These are phyloP conservation scores for Phylloscopus trochiloides DNA, from an alignment of 2,113 vertebrate species.

Conservation along the genomic window DNA sequence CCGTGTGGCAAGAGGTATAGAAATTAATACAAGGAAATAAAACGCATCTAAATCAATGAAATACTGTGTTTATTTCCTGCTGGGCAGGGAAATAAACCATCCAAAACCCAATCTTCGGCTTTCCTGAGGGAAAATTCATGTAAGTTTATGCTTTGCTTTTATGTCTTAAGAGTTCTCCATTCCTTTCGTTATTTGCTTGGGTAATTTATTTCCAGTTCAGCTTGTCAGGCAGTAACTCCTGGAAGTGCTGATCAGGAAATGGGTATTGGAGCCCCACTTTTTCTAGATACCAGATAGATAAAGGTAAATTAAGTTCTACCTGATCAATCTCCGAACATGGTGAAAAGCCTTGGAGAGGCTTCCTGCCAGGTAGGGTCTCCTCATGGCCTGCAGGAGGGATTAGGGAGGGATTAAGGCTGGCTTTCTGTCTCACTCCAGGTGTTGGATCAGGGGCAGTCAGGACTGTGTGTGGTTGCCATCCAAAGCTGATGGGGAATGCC, in stretches of 20 bases:
- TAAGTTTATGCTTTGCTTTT: background rate
- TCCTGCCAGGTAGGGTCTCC: background rate
- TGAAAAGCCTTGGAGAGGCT: background rate
- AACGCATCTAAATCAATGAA: background rate
- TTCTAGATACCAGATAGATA: background rate
- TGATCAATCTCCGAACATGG: background rate
- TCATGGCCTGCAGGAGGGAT: background rate
- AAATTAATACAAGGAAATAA: background rate
- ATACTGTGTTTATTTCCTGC: background rate
- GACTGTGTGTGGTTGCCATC: background rate
- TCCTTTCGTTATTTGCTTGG: background rate
- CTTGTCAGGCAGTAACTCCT: background rate
- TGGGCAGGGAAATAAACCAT: accelerated
- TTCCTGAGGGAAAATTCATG: background rate
- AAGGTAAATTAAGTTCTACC: background rate
- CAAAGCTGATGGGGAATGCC: background rate
- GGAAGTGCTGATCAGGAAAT: background rate
- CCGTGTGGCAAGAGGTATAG: background rate
- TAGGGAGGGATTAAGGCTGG: background rate
- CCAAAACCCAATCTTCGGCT: background rate
- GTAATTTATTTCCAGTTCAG: background rate
- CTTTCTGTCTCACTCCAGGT: background rate
- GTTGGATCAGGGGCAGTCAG: background rate
- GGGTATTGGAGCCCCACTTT: background rate
- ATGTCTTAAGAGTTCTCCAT: background rate